A percentile compares a stretch with the other conserved stretches of the same genome.
Conservation (phyloP, 2,113 vertebrate genomes). For the Brachypteracias leptosomus region DNA sequence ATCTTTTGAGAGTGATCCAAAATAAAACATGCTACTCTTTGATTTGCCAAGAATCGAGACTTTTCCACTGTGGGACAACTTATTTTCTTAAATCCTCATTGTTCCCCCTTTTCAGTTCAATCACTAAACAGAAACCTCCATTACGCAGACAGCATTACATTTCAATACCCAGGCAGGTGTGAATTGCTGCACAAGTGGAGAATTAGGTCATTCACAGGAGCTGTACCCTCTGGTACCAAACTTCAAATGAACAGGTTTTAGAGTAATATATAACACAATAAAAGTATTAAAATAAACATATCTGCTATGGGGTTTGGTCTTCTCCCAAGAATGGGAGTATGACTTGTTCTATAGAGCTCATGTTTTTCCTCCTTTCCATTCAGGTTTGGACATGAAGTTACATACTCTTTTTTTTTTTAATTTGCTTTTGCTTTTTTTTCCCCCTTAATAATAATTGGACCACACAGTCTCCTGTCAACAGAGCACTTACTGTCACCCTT, state of each 20-base stretch:
- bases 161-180: neutral
- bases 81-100: neutral
- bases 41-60: neutral
- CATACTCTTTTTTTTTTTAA: neutral
- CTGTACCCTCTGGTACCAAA: neutral
- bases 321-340: neutral
- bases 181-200: neutral
- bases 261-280: neutral
- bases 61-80: neutral
- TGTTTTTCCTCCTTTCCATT: conserved; percentile 1
- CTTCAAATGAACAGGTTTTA: conserved; percentile 8
- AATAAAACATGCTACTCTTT: neutral
- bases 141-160: neutral
- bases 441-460: conserved; percentile 8
- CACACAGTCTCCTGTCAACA: conserved; percentile 58
- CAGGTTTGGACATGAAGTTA: conserved; percentile 57
- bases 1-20: conserved; percentile 2
- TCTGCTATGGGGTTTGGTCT: conserved; percentile 13
- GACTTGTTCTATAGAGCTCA: neutral
- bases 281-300: conserved; percentile 48
- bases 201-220: neutral
- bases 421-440: neutral
- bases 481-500: conserved; percentile 42
- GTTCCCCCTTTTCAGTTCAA: neutral
- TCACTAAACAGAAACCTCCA: neutral